Conservation (phyloP, 2,888 invertebrate genomes). For the Synanthedon andrenaeformis region DNA sequence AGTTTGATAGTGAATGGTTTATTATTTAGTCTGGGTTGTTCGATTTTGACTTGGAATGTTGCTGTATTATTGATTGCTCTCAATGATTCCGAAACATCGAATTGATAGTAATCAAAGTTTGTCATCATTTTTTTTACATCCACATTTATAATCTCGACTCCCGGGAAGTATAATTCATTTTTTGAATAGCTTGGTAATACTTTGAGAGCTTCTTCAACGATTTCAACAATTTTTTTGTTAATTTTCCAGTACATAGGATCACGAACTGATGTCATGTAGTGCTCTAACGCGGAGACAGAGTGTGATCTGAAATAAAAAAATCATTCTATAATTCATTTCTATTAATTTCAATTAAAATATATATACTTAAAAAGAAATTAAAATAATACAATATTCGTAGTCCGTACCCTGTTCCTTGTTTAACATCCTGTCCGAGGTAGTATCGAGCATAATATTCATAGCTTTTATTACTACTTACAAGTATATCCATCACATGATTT, state of each 20-base stretch:
- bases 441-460: conserved; percentile 41
- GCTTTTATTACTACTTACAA: conserved; percentile 42
- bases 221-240: conserved; percentile 71
- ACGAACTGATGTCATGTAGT: conserved; percentile 72
- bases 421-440: conserved; percentile 25
- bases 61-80: conserved; percentile 32
- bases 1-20: conserved; percentile 77
- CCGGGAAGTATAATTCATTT: conserved; percentile 72
- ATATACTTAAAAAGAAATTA: not conserved
- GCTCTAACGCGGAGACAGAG: conserved; percentile 33
- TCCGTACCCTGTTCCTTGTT: conserved; percentile 28
- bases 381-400: conserved; percentile 5
- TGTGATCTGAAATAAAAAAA: conserved; percentile 32
- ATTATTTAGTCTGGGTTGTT: conserved; percentile 77
- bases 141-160: conserved; percentile 72
- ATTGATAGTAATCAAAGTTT: conserved; percentile 74
- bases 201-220: conserved; percentile 69
- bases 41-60: conserved; percentile 49
- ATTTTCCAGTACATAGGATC: conserved; percentile 80
- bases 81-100: conserved; percentile 74
- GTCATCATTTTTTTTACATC: conserved; percentile 75
- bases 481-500: conserved; percentile 48
- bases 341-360: not conserved
- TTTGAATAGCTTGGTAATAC: conserved; percentile 68
- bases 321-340: not conserved